These are phyloP conservation scores for Heliconius himera DNA, from an alignment of 1,140 invertebrate species.

Conservation along the genomic window DNA sequence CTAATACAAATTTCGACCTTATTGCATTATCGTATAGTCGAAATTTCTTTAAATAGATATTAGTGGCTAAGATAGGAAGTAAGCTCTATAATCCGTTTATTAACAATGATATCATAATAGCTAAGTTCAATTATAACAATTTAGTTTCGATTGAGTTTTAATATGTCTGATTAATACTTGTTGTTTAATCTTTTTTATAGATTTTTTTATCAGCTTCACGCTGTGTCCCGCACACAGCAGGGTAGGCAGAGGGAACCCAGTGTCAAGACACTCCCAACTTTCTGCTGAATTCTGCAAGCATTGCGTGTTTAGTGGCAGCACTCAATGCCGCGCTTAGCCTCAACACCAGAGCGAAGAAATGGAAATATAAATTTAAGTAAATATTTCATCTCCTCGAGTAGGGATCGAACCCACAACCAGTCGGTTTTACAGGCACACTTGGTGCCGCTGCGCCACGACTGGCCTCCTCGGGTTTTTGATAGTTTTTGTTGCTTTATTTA, in stretches of 20 bases:
- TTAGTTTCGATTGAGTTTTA: slow-evolving; percentile 54
- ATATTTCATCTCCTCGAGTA: too few species aligned
- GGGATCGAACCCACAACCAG: too few species aligned
- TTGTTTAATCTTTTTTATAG: slow-evolving; percentile 41
- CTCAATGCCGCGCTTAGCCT: too few species aligned
- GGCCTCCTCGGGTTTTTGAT: slow-evolving; percentile 12
- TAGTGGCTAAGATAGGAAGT: slow-evolving; percentile 41
- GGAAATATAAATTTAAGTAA: too few species aligned
- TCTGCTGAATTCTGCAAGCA: too few species aligned
- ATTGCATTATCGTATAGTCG: background rate
- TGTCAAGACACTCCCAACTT: too few species aligned
- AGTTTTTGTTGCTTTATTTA: slow-evolving; percentile 27
- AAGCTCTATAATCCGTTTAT: slow-evolving; percentile 58
- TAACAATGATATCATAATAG: slow-evolving; percentile 62
- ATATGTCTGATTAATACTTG: slow-evolving; percentile 51
- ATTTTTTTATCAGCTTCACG: slow-evolving; percentile 23
- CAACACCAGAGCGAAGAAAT: too few species aligned
- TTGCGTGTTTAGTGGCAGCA: too few species aligned
- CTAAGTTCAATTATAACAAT: slow-evolving; percentile 63
- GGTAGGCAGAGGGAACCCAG: too few species aligned
- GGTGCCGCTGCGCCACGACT: too few species aligned
- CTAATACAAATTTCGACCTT: background rate
- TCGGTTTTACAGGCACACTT: too few species aligned
- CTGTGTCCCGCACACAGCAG: too few species aligned
- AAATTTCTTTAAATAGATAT: background rate